These are phyloP conservation scores for Phoeniculus purpureus DNA, from an alignment of 2,797 vertebrate species.

Conservation along the genomic window DNA sequence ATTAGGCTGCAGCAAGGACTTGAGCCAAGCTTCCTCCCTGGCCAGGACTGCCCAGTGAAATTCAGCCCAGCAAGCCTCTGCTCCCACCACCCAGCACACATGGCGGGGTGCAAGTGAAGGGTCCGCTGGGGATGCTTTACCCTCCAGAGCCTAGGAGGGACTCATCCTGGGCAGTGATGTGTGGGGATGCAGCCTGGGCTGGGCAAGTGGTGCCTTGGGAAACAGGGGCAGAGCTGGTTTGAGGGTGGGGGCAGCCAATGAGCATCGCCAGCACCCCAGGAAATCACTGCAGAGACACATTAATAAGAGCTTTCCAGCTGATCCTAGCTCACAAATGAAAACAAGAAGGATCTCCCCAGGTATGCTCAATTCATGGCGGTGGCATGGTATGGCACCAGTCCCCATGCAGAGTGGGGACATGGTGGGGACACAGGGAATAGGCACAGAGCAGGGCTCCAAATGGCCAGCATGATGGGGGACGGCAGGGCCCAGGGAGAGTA, in stretches of 20 bases:
- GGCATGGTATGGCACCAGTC: background rate
- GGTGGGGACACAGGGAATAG: background rate
- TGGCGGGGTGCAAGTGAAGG: background rate
- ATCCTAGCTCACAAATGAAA: rapidly evolving
- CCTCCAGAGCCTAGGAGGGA: background rate
- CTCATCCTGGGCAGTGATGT: background rate
- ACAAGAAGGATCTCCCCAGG: rapidly evolving
- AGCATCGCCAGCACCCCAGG: rapidly evolving
- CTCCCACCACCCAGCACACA: background rate
- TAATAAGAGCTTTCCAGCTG: background rate
- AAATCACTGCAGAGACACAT: background rate
- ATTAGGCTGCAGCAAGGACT: background rate
- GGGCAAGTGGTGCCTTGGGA: background rate
- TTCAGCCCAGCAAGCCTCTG: background rate
- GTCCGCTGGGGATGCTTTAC: background rate
- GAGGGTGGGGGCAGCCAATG: background rate
- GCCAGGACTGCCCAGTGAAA: background rate
- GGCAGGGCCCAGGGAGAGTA: background rate
- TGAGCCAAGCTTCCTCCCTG: rapidly evolving
- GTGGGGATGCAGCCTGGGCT: background rate
- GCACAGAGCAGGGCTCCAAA: background rate
- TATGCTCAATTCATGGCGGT: background rate
- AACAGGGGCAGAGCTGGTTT: background rate
- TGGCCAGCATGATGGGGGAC: background rate
- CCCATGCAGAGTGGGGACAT: rapidly evolving